phyloP scores from a whole-genome alignment of 2,113 vertebrate species.

The Xenopus laevis region DNA sequence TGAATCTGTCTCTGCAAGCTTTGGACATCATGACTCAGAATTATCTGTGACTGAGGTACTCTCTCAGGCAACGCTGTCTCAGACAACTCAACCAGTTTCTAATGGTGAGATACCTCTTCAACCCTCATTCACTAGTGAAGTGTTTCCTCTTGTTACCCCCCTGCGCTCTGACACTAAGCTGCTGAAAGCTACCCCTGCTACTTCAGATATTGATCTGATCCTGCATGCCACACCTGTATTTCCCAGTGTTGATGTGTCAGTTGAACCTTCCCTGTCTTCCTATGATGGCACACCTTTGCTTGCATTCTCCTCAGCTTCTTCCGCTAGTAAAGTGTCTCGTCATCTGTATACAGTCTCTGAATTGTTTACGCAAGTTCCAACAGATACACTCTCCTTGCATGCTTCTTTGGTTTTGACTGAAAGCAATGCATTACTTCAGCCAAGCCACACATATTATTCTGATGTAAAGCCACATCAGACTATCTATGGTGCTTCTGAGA shows the following conservation, averaged over 20 bases:
- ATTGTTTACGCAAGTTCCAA: constrained; percentile 67
- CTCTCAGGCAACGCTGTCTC: constrained; percentile 76
- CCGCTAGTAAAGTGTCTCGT: constrained; percentile 69
- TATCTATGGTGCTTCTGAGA: constrained; percentile 68
- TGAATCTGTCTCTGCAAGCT: constrained; percentile 66
- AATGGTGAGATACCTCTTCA: constrained; percentile 90
- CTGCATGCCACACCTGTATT: constrained; percentile 86
- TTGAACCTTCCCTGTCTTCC: constrained; percentile 73
- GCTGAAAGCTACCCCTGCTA: constrained; percentile 70
- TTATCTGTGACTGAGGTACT: constrained; percentile 64
- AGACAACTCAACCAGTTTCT: constrained; percentile 76
- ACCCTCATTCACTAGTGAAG: constrained; percentile 74
- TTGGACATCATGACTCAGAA: constrained; percentile 64
- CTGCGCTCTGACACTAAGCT: constrained; percentile 73
- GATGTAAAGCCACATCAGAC: constrained; percentile 64
- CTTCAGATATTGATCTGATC: constrained; percentile 74
- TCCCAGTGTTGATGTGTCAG: constrained; percentile 73
- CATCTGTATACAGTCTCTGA: constrained; percentile 66
- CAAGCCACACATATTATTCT: constrained; percentile 68
- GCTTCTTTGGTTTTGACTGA: constrained; percentile 70
- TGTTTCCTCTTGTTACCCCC: constrained; percentile 75
- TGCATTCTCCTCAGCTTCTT: constrained; percentile 74
- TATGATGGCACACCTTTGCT: constrained; percentile 76
- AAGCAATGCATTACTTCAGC: constrained; percentile 64
- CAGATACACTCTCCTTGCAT: constrained; percentile 72